These are phyloP conservation scores for Nomada flava DNA, from an alignment of 2,888 invertebrate species.

Conservation along the genomic window DNA sequence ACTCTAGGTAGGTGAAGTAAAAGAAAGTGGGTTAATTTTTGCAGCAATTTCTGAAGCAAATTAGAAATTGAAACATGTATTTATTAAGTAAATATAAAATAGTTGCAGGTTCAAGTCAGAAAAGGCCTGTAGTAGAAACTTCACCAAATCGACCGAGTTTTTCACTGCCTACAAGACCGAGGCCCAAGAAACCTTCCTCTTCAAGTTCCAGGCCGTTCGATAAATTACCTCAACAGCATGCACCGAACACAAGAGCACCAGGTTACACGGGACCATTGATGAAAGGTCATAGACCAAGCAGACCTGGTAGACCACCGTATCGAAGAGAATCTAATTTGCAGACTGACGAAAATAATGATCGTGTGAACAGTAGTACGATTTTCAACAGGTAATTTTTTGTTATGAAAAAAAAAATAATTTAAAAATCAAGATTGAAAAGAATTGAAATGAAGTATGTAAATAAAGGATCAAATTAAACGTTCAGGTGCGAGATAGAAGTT, in stretches of 20 bases:
- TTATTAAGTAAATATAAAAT: background rate
- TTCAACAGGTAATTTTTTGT: constrained; percentile 71
- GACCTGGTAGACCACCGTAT: constrained; percentile 78
- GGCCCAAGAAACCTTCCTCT: constrained; percentile 76
- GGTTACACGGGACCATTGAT: constrained; percentile 81
- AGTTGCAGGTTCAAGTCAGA: constrained; percentile 66
- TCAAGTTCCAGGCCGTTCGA: constrained; percentile 79
- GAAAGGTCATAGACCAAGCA: constrained; percentile 71
- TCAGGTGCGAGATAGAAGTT: background rate
- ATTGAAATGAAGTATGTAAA: too few relatives aligned
- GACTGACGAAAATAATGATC: constrained; percentile 68
- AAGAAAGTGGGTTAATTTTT: background rate
- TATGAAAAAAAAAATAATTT: too few relatives aligned
- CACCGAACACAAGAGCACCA: constrained; percentile 82
- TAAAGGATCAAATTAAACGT: too few relatives aligned
- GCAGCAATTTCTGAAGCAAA: too few relatives aligned
- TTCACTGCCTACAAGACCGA: constrained; percentile 68
- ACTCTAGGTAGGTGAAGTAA: constrained; percentile 63
- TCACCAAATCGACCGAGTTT: constrained; percentile 74
- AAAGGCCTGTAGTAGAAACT: constrained; percentile 67
- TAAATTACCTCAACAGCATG: constrained; percentile 82
- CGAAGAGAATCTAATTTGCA: constrained; percentile 78
- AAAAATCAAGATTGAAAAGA: too few relatives aligned
- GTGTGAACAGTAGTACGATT: constrained; percentile 61
- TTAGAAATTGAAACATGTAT: too few relatives aligned